These are phyloP conservation scores for honey bee (Apis mellifera) DNA, from an alignment of 1,140 invertebrate genomes.

Conservation along the genomic window Amel_HAv3.1 CM009932.2:13773501-13774000, in stretches of 20 bases:
- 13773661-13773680: constrained; percentile 33
- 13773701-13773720: not conserved
- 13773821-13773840: not conserved
- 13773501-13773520: constrained; percentile 40
- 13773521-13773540: constrained; percentile 36
- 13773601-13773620: constrained; percentile 60
- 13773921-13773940: not conserved
- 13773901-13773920: not conserved
- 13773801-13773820: not conserved
- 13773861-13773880: not conserved
- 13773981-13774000: too few relatives aligned
- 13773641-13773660: constrained; percentile 42
- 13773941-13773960: not conserved
- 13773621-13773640: constrained; percentile 52
- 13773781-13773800: constrained; percentile 45
- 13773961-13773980: not conserved
- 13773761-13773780: constrained; percentile 13
- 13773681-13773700: not conserved
- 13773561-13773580: constrained; percentile 30
- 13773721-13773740: constrained; percentile 40
- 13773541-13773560: constrained; percentile 41
- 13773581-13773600: constrained; percentile 62
- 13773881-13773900: not conserved
- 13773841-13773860: constrained; percentile 31
- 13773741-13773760: constrained; percentile 51